Evolutionary conservation across 30 jellyfish, hydroid and myxozoan genomes (phyloP).

Genomic region (Chironex yamaguchii): DNA sequence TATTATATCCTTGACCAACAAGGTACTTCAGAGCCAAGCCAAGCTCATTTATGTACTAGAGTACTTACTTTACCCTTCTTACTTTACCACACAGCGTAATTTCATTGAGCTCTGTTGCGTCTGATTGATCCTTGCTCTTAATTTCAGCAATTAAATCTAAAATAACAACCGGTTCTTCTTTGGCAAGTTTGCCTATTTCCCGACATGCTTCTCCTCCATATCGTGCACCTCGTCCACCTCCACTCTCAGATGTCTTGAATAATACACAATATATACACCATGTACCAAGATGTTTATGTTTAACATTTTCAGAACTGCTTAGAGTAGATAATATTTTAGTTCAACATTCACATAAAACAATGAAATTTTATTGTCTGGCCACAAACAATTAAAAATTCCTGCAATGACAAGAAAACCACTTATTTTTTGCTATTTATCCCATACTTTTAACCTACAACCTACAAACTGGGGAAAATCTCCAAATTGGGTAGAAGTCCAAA

Average conservation of each 20-base stretch:
- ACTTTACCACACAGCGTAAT: constrained; percentile 1
- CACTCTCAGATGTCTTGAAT: constrained; percentile 5
- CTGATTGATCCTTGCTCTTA: background rate
- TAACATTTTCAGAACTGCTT: too few species aligned
- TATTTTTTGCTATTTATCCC: too few species aligned
- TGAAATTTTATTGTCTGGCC: too few species aligned
- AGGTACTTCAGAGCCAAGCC: constrained; percentile 9
- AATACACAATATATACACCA: constrained; percentile 24
- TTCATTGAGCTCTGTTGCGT: background rate
- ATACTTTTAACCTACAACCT: too few species aligned
- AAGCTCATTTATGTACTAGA: constrained; percentile 8
- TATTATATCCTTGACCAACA: constrained; percentile 1
- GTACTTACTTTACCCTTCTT: background rate
- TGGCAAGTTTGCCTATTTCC: background rate
- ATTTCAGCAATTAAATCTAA: constrained; percentile 13
- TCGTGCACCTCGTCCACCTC: constrained; percentile 36
- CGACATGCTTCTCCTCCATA: constrained; percentile 27
- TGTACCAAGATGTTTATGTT: background rate
- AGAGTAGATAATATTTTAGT: too few species aligned
- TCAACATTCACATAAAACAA: too few species aligned
- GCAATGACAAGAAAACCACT: too few species aligned
- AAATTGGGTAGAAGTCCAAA: too few species aligned
- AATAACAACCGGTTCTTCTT: constrained; percentile 8
- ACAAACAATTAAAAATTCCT: too few species aligned
- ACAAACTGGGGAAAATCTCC: too few species aligned